Conservation (phyloP, 2,888 invertebrate genomes). For the Ametastegia equiseti region DNA sequence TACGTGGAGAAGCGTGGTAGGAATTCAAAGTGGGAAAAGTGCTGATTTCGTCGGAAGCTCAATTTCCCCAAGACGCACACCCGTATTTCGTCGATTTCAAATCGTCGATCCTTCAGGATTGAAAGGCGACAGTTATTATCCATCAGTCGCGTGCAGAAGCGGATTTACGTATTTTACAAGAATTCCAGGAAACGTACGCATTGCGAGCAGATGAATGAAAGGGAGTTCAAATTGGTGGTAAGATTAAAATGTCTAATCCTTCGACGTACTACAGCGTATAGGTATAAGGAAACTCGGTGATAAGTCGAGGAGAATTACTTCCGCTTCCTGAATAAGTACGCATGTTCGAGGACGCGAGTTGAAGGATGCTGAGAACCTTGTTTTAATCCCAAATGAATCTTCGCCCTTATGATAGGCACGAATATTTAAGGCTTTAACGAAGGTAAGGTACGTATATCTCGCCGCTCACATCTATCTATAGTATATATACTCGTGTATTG, state of each 20-base stretch:
- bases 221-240: conserved; percentile 1
- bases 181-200: background rate
- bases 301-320: conserved; percentile 34
- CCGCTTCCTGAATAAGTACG: background rate
- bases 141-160: background rate
- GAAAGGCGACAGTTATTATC: conserved; percentile 35
- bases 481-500: too few species aligned
- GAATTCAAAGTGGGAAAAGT: conserved; percentile 20
- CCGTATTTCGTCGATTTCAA: conserved; percentile 16
- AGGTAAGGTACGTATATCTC: background rate
- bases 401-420: background rate
- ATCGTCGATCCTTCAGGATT: conserved; percentile 21
- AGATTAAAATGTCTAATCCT: background rate
- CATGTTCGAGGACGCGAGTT: conserved; percentile 11
- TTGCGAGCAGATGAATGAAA: background rate
- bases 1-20: background rate
- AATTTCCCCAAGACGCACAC: background rate
- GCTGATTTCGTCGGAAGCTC: conserved; percentile 30
- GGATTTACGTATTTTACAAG: background rate
- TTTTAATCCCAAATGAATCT: conserved; percentile 13
- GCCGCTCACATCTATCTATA: background rate
- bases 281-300: conserved; percentile 21
- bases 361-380: background rate
- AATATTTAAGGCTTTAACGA: conserved; percentile 11
- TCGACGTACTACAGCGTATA: background rate